phyloP scores from a whole-genome alignment of 2,888 invertebrate species.

The Ochropleura leucogaster region DNA sequence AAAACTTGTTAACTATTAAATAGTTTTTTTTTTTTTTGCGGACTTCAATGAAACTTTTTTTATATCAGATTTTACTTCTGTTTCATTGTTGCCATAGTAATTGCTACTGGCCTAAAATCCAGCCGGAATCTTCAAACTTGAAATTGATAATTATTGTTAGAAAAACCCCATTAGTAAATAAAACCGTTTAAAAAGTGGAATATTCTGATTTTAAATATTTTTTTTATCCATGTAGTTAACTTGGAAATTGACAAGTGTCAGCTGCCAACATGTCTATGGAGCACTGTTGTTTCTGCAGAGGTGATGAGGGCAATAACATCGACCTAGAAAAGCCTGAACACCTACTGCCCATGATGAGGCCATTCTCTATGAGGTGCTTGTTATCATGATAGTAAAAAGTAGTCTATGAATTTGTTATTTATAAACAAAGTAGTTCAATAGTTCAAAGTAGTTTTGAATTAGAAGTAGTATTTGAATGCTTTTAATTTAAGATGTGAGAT shows the following conservation, averaged over 20 bases:
- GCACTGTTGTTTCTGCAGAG: conserved; percentile 84
- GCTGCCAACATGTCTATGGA: conserved; percentile 82
- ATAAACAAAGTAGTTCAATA: background rate
- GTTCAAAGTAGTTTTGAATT: background rate
- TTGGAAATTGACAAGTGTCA: conserved; percentile 76
- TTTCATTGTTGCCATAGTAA: background rate
- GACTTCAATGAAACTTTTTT: background rate
- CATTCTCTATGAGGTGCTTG: conserved; percentile 86
- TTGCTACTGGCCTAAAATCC: background rate
- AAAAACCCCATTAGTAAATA: background rate
- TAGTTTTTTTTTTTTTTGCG: background rate
- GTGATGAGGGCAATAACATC: conserved; percentile 80
- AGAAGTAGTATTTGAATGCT: background rate
- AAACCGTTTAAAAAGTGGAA: too few species aligned
- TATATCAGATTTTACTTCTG: background rate
- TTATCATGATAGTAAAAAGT: background rate
- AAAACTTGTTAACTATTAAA: background rate
- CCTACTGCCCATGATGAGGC: conserved; percentile 88
- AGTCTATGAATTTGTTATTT: background rate
- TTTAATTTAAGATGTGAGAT: background rate
- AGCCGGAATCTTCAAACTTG: background rate
- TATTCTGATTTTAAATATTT: background rate
- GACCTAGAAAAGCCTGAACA: conserved; percentile 84
- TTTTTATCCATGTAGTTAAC: conserved; percentile 52
- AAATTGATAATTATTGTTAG: background rate